These are phyloP conservation scores for Drosophila jambulina DNA, from an alignment of 1,140 invertebrate species.

Conservation along the genomic window DNA sequence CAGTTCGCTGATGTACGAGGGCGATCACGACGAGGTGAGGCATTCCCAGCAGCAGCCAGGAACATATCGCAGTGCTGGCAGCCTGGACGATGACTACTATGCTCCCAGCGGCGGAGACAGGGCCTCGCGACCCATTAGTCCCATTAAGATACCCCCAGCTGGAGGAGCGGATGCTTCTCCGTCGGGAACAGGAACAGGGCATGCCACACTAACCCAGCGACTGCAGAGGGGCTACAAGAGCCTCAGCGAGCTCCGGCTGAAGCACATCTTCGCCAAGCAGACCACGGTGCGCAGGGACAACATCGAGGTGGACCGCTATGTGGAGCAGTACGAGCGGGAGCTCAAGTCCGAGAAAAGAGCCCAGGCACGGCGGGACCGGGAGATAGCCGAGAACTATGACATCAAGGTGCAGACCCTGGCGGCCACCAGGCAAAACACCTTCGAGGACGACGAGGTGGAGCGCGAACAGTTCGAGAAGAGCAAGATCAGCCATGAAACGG, in stretches of 20 bases:
- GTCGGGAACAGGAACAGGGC: background rate
- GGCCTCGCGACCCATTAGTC: constrained; percentile 61
- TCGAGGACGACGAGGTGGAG: constrained; percentile 24
- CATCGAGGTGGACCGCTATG: constrained; percentile 75
- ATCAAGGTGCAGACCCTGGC: constrained; percentile 66
- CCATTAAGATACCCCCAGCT: constrained; percentile 43
- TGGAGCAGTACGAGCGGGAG: constrained; percentile 73
- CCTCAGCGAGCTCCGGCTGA: constrained; percentile 74
- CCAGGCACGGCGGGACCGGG: constrained; percentile 52
- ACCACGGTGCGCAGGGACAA: constrained; percentile 60
- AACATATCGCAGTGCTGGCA: constrained; percentile 73
- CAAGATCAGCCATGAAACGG: constrained; percentile 53
- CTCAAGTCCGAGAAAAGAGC: constrained; percentile 49
- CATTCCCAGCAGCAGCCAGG: constrained; percentile 24
- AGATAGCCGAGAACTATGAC: constrained; percentile 77
- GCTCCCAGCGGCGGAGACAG: constrained; percentile 46
- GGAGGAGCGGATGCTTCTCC: background rate
- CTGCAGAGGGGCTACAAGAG: constrained; percentile 75
- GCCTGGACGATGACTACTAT: constrained; percentile 78
- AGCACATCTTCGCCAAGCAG: constrained; percentile 76
- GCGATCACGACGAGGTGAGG: constrained; percentile 1
- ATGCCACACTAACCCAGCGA: constrained; percentile 47
- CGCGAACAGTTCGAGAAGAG: constrained; percentile 17
- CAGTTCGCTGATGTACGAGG: constrained; percentile 73
- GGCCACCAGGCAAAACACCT: constrained; percentile 57